Evolutionary conservation across 2,113 vertebrate species (phyloP).

Genomic region (Forbesichthys agassizii): DNA sequence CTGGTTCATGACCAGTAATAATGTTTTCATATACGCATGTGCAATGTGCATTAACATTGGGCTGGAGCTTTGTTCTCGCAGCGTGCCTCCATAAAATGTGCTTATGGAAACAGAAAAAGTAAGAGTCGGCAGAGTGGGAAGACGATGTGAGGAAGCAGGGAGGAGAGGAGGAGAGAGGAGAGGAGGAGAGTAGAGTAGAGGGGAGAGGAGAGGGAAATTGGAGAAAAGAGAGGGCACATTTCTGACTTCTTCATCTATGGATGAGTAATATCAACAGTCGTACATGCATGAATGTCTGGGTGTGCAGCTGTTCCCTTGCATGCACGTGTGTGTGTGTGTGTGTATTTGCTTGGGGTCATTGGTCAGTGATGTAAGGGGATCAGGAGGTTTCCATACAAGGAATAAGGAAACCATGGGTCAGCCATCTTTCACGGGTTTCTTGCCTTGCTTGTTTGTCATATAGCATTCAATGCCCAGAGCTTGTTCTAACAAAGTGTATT

Average conservation of each 20-base stretch:
- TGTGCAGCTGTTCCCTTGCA: slow-evolving; percentile 1
- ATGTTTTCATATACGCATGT: not conserved
- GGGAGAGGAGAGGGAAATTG: not conserved
- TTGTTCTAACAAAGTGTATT: slow-evolving; percentile 14
- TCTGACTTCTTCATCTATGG: slow-evolving; percentile 48
- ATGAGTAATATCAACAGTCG: slow-evolving; percentile 17
- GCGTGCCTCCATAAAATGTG: not conserved
- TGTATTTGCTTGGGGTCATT: slow-evolving; percentile 46
- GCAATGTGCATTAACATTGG: not conserved
- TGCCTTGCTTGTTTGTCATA: slow-evolving; percentile 22
- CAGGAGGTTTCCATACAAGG: slow-evolving; percentile 42
- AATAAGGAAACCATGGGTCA: slow-evolving; percentile 23
- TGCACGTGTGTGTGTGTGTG: slow-evolving; percentile 8
- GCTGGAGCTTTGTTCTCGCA: not conserved
- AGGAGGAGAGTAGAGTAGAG: not conserved
- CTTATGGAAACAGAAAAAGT: not conserved
- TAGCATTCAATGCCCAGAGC: slow-evolving; percentile 8
- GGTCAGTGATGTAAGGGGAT: slow-evolving; percentile 61
- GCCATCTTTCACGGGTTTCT: slow-evolving; percentile 3
- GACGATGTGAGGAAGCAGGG: not conserved
- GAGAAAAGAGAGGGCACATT: slow-evolving; percentile 29
- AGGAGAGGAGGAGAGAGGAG: not conserved
- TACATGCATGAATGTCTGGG: slow-evolving; percentile 16
- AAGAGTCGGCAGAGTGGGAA: not conserved
- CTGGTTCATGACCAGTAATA: not conserved